These are phyloP conservation scores for Pachypanchax playfairii DNA, from an alignment of 2,113 vertebrate genomes.

Conservation along the genomic window DNA sequence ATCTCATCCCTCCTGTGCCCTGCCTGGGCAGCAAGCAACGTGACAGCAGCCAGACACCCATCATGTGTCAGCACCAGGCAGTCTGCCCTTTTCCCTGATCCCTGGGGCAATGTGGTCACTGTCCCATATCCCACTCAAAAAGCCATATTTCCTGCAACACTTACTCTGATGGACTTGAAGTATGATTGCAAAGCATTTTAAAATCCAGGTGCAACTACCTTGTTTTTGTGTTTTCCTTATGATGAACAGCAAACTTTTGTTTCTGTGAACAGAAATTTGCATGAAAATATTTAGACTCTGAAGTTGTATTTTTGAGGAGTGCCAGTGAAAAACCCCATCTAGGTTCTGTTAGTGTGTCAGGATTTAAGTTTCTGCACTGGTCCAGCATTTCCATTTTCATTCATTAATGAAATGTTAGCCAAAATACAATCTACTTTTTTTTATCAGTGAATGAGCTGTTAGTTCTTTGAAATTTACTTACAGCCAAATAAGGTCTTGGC, in stretches of 20 bases:
- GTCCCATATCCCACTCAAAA: slow-evolving; percentile 46
- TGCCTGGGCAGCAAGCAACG: slow-evolving; percentile 52
- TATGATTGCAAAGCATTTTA: slow-evolving; percentile 35
- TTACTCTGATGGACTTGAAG: slow-evolving; percentile 38
- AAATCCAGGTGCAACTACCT: slow-evolving; percentile 25
- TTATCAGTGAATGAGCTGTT: too few species aligned
- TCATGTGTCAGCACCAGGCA: slow-evolving; percentile 71
- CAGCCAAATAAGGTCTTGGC: too few species aligned
- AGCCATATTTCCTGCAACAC: slow-evolving; percentile 50
- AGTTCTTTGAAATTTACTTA: too few species aligned
- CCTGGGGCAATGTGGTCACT: slow-evolving; percentile 59
- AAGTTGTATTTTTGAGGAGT: background rate
- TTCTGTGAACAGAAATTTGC: slow-evolving; percentile 12
- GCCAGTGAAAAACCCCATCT: background rate
- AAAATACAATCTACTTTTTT: too few species aligned
- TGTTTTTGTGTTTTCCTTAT: slow-evolving; percentile 34
- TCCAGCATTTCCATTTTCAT: too few species aligned
- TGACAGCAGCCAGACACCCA: slow-evolving; percentile 70
- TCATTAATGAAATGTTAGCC: too few species aligned
- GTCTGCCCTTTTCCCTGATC: slow-evolving; percentile 63
- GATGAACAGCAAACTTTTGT: slow-evolving; percentile 9
- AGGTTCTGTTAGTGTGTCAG: too few species aligned
- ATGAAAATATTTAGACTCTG: background rate
- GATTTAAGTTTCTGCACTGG: too few species aligned
- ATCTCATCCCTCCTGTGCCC: slow-evolving; percentile 23